These are phyloP conservation scores for Styela plicata DNA, from an alignment of 23 tunicate species.

Conservation along the genomic window DNA sequence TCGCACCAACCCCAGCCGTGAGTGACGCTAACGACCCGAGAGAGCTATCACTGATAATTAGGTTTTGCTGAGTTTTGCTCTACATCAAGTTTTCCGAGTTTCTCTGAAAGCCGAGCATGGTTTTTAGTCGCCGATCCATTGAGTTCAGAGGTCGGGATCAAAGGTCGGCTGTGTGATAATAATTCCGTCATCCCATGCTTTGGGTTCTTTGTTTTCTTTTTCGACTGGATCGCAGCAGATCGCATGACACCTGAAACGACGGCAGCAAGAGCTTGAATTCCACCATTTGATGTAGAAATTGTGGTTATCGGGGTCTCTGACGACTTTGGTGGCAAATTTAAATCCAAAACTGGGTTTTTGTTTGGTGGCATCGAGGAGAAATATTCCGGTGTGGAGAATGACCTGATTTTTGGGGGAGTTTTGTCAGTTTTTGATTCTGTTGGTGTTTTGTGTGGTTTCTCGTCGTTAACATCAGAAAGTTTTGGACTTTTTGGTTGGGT, in stretches of 20 bases:
- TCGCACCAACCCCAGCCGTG: constrained; percentile 1
- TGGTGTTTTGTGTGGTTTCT: not conserved
- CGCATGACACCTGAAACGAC: constrained; percentile 76
- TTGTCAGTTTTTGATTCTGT: not conserved
- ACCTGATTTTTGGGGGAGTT: not conserved
- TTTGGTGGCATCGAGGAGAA: constrained; percentile 9
- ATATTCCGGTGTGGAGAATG: constrained; percentile 3
- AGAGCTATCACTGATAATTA: not conserved
- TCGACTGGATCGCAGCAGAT: constrained; percentile 72
- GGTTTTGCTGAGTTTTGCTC: not conserved
- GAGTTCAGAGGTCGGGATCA: constrained; percentile 36
- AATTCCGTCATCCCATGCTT: constrained; percentile 22
- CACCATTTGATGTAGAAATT: not conserved
- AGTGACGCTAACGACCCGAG: constrained; percentile 12
- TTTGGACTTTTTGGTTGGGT: constrained; percentile 2
- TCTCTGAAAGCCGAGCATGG: not conserved
- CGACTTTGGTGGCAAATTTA: constrained; percentile 4
- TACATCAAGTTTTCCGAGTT: not conserved
- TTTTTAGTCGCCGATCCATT: constrained; percentile 12
- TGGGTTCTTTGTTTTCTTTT: constrained; percentile 30
- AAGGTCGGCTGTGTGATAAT: constrained; percentile 54
- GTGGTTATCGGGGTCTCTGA: not conserved
- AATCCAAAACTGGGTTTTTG: constrained; percentile 9
- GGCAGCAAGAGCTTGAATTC: constrained; percentile 51
- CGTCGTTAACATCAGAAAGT: not conserved